Percentiles rank a stretch among this genome's conserved stretches.
Evolutionary conservation across 1,140 invertebrate genomes (phyloP).

Genomic region (Drosophila tristis): DNA sequence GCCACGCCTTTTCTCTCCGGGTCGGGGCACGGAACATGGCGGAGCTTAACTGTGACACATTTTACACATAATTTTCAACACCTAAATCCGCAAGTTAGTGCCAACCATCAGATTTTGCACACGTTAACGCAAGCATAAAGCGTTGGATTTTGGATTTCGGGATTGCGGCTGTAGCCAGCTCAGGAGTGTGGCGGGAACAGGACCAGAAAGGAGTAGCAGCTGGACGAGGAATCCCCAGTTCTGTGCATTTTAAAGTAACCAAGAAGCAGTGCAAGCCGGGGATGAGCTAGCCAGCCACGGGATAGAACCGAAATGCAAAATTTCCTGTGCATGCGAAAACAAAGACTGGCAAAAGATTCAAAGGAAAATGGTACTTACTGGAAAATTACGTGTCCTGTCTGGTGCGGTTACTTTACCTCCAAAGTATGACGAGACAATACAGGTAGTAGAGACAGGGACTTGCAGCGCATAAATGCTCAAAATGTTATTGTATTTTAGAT

Average conservation of each 20-base stretch:
- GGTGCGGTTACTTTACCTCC: neutral
- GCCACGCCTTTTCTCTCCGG: constrained; percentile 22
- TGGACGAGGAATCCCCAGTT: constrained; percentile 20
- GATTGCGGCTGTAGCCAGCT: constrained; percentile 29
- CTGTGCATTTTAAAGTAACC: constrained; percentile 57
- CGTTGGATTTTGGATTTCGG: constrained; percentile 66
- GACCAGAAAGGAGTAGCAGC: constrained; percentile 5
- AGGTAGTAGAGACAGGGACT: neutral
- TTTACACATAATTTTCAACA: constrained; percentile 82
- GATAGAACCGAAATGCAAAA: constrained; percentile 40
- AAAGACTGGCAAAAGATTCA: constrained; percentile 19
- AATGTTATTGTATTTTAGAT: too few relatives aligned
- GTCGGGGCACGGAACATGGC: constrained; percentile 42
- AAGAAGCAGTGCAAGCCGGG: neutral
- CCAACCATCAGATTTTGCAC: constrained; percentile 79
- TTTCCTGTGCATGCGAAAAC: constrained; percentile 46
- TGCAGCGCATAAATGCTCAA: constrained; percentile 1
- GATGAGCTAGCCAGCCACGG: neutral
- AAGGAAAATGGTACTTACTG: constrained; percentile 3
- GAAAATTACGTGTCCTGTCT: constrained; percentile 2
- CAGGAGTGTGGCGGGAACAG: neutral
- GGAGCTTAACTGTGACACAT: constrained; percentile 79
- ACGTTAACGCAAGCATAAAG: constrained; percentile 80
- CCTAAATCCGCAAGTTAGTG: constrained; percentile 81
- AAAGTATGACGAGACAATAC: constrained; percentile 15